Evolutionary conservation across 1,140 invertebrate species (phyloP).

Genomic region (Adoxophyes honmai): DNA sequence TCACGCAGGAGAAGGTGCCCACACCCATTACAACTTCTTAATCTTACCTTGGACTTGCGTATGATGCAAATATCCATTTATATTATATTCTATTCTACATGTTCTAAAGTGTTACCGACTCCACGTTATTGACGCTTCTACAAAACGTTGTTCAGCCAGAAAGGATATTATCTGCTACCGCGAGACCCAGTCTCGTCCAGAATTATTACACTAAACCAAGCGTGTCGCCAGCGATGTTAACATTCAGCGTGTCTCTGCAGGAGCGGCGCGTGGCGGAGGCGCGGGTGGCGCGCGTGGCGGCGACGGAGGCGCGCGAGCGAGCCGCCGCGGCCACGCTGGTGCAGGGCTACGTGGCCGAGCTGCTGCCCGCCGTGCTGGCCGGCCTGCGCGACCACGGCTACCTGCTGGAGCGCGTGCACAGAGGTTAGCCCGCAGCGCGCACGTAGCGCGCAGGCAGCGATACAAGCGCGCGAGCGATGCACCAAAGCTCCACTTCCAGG

Average conservation of each 20-base stretch:
- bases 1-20: slow-evolving; percentile 46
- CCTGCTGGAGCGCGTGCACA: slow-evolving; percentile 83
- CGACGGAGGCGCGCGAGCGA: slow-evolving; percentile 86
- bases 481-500: no score
- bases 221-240: no score
- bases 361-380: slow-evolving; percentile 90
- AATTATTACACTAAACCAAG: no score
- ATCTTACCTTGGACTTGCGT: no score
- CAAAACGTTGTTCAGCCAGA: no score
- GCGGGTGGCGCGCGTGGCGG: slow-evolving; percentile 75
- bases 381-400: slow-evolving; percentile 87
- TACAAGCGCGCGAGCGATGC: slow-evolving; percentile 87
- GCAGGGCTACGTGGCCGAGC: slow-evolving; percentile 89
- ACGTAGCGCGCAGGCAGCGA: slow-evolving; percentile 77
- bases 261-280: slow-evolving; percentile 78
- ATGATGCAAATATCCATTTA: no score
- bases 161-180: no score
- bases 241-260: slow-evolving; percentile 35
- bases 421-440: slow-evolving; percentile 80
- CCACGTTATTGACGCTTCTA: no score
- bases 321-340: slow-evolving; percentile 89
- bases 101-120: no score
- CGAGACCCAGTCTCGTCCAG: no score
- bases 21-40: no score
- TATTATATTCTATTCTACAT: no score